Percentiles rank a stretch among this genome's conserved stretches.
Conservation (phyloP, 2,797 vertebrate species). For the Danio tinwini region DNA sequence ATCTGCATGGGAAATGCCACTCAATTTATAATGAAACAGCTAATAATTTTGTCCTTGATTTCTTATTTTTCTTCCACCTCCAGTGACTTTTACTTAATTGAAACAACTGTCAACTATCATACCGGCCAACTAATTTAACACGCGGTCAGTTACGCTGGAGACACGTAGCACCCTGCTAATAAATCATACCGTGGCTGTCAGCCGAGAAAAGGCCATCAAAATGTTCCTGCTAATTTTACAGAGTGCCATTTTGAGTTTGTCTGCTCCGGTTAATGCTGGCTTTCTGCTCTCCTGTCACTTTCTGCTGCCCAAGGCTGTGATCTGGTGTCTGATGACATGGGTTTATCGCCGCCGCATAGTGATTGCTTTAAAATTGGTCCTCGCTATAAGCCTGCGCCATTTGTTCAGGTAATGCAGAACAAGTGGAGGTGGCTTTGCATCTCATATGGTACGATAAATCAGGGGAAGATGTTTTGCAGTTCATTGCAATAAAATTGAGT, state of each 20-base stretch:
- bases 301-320: conserved; percentile 25
- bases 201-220: conserved; percentile 38
- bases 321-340: conserved; percentile 40
- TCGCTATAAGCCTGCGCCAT: conserved; percentile 6
- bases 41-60: conserved; percentile 20
- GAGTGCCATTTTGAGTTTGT: neutral
- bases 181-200: conserved; percentile 49
- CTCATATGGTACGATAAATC: neutral
- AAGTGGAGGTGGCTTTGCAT: conserved; percentile 7
- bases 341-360: conserved; percentile 5
- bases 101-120: conserved; percentile 38
- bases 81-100: conserved; percentile 32
- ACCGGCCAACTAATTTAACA: conserved; percentile 26
- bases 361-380: conserved; percentile 30
- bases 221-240: conserved; percentile 44
- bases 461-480: neutral
- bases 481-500: neutral
- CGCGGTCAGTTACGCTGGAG: neutral
- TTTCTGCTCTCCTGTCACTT: conserved; percentile 9
- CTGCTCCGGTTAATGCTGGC: conserved; percentile 2
- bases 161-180: conserved; percentile 31
- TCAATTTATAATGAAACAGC: neutral
- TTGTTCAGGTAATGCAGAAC: conserved; percentile 33
- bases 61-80: conserved; percentile 15
- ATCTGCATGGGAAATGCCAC: neutral